Conservation (phyloP, 2,113 vertebrate genomes). For the Arizona elegans region DNA sequence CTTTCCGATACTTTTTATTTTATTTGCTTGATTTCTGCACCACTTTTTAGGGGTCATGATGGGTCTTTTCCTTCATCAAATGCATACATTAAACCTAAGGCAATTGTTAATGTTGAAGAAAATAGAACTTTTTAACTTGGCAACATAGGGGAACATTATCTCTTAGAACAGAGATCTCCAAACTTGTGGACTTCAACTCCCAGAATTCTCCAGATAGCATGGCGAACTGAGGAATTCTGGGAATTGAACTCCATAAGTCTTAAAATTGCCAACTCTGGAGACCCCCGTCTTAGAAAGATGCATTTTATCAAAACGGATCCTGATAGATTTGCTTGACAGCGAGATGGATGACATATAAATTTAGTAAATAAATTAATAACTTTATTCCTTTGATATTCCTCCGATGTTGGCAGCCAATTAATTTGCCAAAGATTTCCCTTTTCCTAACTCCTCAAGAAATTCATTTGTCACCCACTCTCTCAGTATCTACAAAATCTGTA, state of each 20-base stretch:
- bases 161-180: not conserved
- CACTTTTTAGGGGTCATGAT: not conserved
- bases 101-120: not conserved
- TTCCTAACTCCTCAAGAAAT: not conserved
- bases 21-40: not conserved
- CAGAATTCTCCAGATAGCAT: not conserved
- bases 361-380: not conserved
- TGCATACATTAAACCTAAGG: not conserved
- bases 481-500: not conserved
- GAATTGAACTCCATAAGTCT: not conserved
- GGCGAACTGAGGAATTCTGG: not conserved
- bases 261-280: not conserved
- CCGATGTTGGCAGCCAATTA: not conserved
- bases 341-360: not conserved
- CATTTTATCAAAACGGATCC: not conserved
- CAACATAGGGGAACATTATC: not conserved
- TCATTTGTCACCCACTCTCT: not conserved
- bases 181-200: not conserved
- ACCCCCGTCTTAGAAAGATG: not conserved
- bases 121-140: not conserved
- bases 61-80: not conserved
- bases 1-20: not conserved
- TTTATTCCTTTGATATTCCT: not conserved
- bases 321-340: not conserved
- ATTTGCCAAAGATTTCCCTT: not conserved